Conservation (phyloP, 2,797 vertebrate species). For the Spinus pinus region DNA sequence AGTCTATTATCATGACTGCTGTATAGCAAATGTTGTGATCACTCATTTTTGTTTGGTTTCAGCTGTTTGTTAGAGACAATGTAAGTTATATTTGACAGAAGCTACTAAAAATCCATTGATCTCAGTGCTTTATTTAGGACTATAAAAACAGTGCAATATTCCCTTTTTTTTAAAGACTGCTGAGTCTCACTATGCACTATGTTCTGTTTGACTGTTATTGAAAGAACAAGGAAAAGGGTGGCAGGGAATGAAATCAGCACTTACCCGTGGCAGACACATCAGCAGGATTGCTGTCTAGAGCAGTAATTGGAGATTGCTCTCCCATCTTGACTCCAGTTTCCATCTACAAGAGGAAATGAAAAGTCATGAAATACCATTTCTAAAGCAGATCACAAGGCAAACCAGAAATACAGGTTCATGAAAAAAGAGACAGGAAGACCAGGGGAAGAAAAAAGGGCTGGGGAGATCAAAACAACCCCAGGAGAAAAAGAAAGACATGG, state of each 20-base stretch:
- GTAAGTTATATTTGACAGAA: conserved; percentile 19
- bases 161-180: neutral
- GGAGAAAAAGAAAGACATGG: neutral
- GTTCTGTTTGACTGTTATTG: conserved; percentile 20
- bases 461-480: neutral
- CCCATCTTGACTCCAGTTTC: conserved; percentile 67
- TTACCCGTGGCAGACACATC: conserved; percentile 75
- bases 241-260: conserved; percentile 34
- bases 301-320: conserved; percentile 59
- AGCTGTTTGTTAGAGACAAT: conserved; percentile 42
- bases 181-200: neutral
- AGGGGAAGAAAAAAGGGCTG: neutral
- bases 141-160: conserved; percentile 7
- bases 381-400: conserved; percentile 51
- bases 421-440: neutral
- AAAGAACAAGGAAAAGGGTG: neutral
- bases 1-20: conserved; percentile 33
- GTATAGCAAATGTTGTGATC: conserved; percentile 35
- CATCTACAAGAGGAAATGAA: conserved; percentile 70
- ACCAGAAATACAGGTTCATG: neutral
- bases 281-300: conserved; percentile 59
- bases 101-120: conserved; percentile 27
- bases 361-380: conserved; percentile 30
- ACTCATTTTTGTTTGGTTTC: conserved; percentile 40
- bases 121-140: conserved; percentile 23